Percentiles rank a stretch among this genome's conserved stretches.
phyloP scores from a whole-genome alignment of 2,113 vertebrate species.

The Megalops atlanticus region DNA sequence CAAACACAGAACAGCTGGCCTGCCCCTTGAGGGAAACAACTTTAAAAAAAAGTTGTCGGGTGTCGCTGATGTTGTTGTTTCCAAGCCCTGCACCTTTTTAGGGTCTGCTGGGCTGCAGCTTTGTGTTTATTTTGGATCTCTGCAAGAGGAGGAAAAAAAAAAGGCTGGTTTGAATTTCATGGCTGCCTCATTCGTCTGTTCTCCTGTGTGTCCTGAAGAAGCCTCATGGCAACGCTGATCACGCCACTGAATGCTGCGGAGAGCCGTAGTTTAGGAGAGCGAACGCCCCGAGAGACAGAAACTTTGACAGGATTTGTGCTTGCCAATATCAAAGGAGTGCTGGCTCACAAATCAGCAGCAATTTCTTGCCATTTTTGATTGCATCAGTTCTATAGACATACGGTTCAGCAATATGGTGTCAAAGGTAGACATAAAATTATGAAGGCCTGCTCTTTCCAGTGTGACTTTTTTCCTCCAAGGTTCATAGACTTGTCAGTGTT shows the following conservation, averaged over 20 bases:
- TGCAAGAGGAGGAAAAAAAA: constrained; percentile 1
- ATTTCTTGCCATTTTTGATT: background rate
- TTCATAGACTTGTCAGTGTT: background rate
- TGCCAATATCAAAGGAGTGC: background rate
- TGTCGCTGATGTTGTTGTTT: background rate
- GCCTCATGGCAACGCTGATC: background rate
- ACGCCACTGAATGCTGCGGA: background rate
- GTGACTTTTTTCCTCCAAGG: background rate
- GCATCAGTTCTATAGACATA: background rate
- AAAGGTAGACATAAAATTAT: background rate
- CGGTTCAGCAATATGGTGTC: background rate
- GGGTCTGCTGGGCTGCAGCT: background rate
- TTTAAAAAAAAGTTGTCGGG: background rate
- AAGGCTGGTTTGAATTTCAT: background rate
- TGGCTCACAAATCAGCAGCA: background rate
- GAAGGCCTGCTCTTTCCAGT: background rate
- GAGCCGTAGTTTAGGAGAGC: background rate
- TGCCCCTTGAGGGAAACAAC: background rate
- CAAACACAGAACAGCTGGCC: background rate
- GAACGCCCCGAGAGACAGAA: background rate
- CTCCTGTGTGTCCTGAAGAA: constrained; percentile 5
- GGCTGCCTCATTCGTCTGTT: background rate
- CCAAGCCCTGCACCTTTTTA: background rate
- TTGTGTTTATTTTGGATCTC: constrained; percentile 13
- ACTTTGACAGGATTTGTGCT: background rate